Evolutionary conservation across 1,140 invertebrate species (phyloP).

Genomic region (Heliconius hewitsoni): DNA sequence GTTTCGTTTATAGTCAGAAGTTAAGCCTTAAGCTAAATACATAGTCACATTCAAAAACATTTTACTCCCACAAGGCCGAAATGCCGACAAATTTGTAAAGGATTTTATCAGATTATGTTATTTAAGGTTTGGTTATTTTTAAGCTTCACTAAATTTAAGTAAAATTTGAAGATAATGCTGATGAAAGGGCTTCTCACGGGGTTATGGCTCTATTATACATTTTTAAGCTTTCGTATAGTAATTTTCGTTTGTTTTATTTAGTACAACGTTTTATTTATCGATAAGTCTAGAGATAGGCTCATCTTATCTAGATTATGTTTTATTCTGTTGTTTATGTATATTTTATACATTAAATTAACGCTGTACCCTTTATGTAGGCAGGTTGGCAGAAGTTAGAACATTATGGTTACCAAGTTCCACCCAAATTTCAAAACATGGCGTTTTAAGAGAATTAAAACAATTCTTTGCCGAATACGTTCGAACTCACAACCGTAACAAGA

Average conservation of each 20-base stretch:
- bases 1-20: not conserved
- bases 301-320: not conserved
- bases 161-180: constrained; percentile 11
- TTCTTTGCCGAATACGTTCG: no score
- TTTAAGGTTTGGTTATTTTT: constrained; percentile 13
- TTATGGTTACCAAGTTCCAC: no score
- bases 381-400: no score
- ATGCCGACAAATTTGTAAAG: constrained; percentile 10
- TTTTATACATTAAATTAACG: no score
- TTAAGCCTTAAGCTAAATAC: not conserved
- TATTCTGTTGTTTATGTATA: no score
- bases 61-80: not conserved
- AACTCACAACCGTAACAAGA: no score
- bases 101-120: constrained; percentile 13
- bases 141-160: not conserved
- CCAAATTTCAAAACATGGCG: no score
- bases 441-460: no score
- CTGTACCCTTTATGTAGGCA: no score
- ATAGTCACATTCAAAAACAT: not conserved
- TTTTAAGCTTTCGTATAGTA: not conserved
- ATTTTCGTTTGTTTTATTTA: not conserved
- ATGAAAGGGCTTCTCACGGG: constrained; percentile 1
- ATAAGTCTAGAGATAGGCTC: not conserved
- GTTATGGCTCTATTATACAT: constrained; percentile 6
- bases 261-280: not conserved